Evolutionary conservation across 2,888 invertebrate species (phyloP).

Genomic region (Petrolisthes manimaculis): DNA sequence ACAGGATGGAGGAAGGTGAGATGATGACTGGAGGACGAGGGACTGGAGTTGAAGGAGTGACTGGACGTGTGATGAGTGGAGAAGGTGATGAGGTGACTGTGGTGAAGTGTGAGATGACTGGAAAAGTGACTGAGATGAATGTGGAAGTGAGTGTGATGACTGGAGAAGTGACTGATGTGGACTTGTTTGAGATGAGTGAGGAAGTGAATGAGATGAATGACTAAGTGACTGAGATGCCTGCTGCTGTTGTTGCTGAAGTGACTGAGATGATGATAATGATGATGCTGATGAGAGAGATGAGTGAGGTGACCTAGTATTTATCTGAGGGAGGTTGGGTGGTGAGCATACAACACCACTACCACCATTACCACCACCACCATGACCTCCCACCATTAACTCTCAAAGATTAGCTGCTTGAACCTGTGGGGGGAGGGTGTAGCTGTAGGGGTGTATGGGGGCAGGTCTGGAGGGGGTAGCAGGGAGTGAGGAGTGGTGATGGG

Average conservation of each 20-base stretch:
- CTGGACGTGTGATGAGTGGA: too few relatives aligned
- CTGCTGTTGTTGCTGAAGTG: not conserved
- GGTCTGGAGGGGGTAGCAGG: conserved; percentile 59
- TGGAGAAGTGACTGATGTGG: not conserved
- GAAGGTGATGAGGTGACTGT: not conserved
- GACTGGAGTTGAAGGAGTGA: too few relatives aligned
- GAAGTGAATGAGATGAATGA: not conserved
- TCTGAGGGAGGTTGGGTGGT: too few relatives aligned
- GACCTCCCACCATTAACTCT: not conserved
- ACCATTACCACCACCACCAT: too few relatives aligned
- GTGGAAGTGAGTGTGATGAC: not conserved
- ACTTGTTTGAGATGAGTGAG: not conserved
- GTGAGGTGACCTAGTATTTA: too few relatives aligned
- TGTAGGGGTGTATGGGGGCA: conserved; percentile 63
- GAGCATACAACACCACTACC: too few relatives aligned
- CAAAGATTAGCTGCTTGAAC: conserved; percentile 60
- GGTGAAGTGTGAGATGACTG: not conserved
- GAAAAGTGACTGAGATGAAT: not conserved
- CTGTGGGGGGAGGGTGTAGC: conserved; percentile 61
- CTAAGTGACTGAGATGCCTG: too few relatives aligned
- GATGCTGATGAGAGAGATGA: not conserved
- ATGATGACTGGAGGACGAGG: too few relatives aligned
- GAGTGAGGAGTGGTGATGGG: conserved; percentile 39
- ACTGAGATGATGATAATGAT: not conserved
- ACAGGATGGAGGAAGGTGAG: too few relatives aligned